Evolutionary conservation across 2,113 vertebrate genomes (phyloP).

Genomic region (Poeciliopsis retropinna): DNA sequence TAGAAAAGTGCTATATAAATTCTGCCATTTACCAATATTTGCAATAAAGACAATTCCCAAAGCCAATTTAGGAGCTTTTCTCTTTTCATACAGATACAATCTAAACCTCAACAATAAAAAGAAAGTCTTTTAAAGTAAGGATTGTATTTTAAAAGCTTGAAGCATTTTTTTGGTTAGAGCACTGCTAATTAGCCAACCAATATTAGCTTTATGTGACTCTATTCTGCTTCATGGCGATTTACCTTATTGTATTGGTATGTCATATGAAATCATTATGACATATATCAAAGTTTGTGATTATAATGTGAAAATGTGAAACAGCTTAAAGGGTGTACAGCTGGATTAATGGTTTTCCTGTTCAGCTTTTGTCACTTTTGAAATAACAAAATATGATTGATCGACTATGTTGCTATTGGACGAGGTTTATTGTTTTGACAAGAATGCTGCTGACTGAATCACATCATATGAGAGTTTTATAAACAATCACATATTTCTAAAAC

Average conservation of each 20-base stretch:
- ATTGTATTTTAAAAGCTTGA: too few species aligned
- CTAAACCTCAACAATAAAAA: too few species aligned
- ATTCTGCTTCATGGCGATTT: background rate
- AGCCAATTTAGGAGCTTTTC: too few species aligned
- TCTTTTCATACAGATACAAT: too few species aligned
- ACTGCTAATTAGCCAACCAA: too few species aligned
- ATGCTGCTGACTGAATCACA: background rate
- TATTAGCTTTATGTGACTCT: too few species aligned
- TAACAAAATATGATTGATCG: background rate
- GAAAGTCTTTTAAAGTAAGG: too few species aligned
- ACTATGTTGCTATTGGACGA: background rate
- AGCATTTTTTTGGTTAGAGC: too few species aligned
- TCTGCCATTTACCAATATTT: too few species aligned
- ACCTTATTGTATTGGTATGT: background rate
- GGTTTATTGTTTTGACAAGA: background rate
- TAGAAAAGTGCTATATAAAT: too few species aligned
- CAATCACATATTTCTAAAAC: background rate
- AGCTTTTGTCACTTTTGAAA: background rate
- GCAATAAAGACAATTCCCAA: too few species aligned
- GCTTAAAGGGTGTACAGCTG: background rate
- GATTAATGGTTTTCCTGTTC: background rate
- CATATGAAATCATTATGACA: background rate
- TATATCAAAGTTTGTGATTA: background rate
- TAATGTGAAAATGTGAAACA: background rate
- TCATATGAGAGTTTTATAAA: background rate